Percentiles rank a stretch among this genome's conserved stretches.
Evolutionary conservation across 1,140 invertebrate species (phyloP).

Genomic region (Halyomorpha halys): DNA sequence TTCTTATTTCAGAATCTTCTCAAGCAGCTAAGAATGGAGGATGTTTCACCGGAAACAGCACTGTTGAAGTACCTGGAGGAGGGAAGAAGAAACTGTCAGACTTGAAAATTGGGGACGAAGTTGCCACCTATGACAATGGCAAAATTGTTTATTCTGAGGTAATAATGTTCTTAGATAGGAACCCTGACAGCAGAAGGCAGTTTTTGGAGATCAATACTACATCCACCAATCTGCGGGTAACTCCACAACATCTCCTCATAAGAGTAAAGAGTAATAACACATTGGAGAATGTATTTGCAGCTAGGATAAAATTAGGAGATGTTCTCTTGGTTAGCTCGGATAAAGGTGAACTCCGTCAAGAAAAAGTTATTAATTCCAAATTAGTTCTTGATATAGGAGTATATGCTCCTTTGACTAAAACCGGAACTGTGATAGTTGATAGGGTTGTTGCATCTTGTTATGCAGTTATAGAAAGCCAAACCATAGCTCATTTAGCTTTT

Average conservation of each 20-base stretch:
- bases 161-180: slow-evolving; percentile 79
- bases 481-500: slow-evolving; percentile 73
- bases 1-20: slow-evolving; percentile 74
- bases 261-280: slow-evolving; percentile 21
- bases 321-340: slow-evolving; percentile 42
- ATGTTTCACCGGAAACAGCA: slow-evolving; percentile 60
- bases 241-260: slow-evolving; percentile 70
- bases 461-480: slow-evolving; percentile 75
- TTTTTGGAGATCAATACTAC: slow-evolving; percentile 63
- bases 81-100: slow-evolving; percentile 44
- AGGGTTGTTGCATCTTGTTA: slow-evolving; percentile 89
- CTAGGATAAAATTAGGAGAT: slow-evolving; percentile 43
- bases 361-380: slow-evolving; percentile 49
- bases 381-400: slow-evolving; percentile 55
- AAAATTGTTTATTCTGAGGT: slow-evolving; percentile 70
- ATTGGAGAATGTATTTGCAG: slow-evolving; percentile 46
- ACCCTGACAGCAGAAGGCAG: slow-evolving; percentile 49
- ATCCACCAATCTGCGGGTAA: slow-evolving; percentile 58
- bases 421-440: slow-evolving; percentile 83
- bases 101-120: slow-evolving; percentile 63
- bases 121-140: slow-evolving; percentile 58
- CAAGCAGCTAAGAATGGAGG: slow-evolving; percentile 58
- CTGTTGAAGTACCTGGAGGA: slow-evolving; percentile 47
- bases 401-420: slow-evolving; percentile 77
- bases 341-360: slow-evolving; percentile 34